These are phyloP conservation scores for Papilio xuthus DNA, from an alignment of 1,140 invertebrate species.

Conservation along the genomic window DNA sequence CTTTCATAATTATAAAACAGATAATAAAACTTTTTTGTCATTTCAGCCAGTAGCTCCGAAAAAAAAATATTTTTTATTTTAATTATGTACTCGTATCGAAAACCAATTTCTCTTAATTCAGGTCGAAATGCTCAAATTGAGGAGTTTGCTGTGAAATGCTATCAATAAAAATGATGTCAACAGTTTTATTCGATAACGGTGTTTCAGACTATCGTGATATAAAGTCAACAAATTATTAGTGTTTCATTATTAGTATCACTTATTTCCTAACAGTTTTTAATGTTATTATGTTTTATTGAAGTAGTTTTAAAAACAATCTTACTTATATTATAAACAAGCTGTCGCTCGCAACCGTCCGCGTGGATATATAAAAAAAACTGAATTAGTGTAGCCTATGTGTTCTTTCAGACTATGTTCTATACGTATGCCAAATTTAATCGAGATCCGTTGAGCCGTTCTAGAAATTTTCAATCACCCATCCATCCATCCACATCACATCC, in stretches of 20 bases:
- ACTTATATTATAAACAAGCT: too few relatives aligned
- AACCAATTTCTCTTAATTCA: conserved; percentile 12
- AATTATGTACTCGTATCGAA: conserved; percentile 4
- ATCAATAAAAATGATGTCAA: conserved; percentile 11
- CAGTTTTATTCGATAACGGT: not conserved
- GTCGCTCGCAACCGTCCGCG: too few relatives aligned
- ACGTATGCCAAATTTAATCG: too few relatives aligned
- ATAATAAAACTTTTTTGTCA: not conserved
- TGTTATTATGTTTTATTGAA: too few relatives aligned
- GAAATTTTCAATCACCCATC: too few relatives aligned
- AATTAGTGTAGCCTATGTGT: too few relatives aligned
- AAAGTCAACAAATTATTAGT: conserved; percentile 39
- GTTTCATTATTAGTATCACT: conserved; percentile 20
- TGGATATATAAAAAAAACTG: too few relatives aligned
- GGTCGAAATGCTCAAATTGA: conserved; percentile 24
- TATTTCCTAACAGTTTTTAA: not conserved
- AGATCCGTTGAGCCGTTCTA: too few relatives aligned
- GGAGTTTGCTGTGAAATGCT: not conserved
- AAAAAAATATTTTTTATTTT: not conserved
- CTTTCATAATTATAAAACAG: too few relatives aligned
- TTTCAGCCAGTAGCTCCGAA: not conserved
- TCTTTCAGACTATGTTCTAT: too few relatives aligned
- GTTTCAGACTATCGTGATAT: not conserved
- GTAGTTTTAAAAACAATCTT: too few relatives aligned
- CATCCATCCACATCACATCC: too few relatives aligned